Evolutionary conservation across 1,140 invertebrate species (phyloP), one percentile per base, ranked within the genome.

Genomic region (Pantala flavescens): DNA sequence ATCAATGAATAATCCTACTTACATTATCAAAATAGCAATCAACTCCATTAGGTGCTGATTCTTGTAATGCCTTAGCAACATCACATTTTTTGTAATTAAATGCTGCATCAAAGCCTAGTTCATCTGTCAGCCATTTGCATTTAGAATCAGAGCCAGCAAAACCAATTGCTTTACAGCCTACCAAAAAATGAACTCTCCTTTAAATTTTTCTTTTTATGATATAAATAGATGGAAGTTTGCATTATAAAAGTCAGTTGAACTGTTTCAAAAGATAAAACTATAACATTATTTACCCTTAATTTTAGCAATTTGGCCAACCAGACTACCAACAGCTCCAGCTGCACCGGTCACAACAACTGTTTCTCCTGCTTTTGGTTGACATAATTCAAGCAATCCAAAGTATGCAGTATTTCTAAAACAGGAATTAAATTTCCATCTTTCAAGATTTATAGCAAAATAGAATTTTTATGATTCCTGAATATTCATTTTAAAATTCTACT

Each of bases 21-120:
- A 90, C 90, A 82, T 91, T 91, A 78, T 91, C 90, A 82, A 91
- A 91, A 78, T 91, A 91, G 76, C 88, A 89, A 77, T 92, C 89
- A 0, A 91, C 81, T 49, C 88, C 89, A 16, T 90, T 82, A 0
- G 90, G 89, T 19, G 89, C 89, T 24, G 81, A 83, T 80, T 88
- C 82, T 77, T 83, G 87, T 21, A 92, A 81, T 43, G 82, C 84
- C 43, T 82, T 73, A 10, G 79, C 79, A 49, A 91, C 73, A 75
- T 89, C 80, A 14, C 81, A 81, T 0, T 81, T 88, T 82, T 92
- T 92, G 79, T 93, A 93, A 82, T 93, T 92, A 74, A 88, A 88
- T 0, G 86, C 89, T 76, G 82, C 78, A 80, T 93, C 89, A 79
- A 92, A 91, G 16, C 86, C 86, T 0, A 91, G 78, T 63, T 90